Conservation (phyloP, 2,113 vertebrate species). For the Furnarius figulus region DNA sequence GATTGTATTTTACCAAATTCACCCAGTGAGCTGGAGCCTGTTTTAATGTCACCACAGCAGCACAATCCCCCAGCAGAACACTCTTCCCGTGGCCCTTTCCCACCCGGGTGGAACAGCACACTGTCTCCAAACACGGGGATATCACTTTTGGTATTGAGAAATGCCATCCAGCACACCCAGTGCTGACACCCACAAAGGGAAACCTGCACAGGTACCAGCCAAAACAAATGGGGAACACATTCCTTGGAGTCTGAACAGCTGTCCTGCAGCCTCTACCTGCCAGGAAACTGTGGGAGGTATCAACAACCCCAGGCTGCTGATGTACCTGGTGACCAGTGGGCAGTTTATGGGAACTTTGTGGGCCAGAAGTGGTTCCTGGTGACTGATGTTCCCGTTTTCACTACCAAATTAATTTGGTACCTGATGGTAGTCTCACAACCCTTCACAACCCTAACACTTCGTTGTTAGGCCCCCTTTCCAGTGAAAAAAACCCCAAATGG, state of each 20-base stretch:
- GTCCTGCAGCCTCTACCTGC: not conserved
- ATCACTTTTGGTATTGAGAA: fast-evolving
- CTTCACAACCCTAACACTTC: too few species aligned
- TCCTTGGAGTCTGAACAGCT: not conserved
- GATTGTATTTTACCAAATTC: too few species aligned
- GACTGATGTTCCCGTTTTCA: not conserved
- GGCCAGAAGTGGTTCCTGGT: not conserved
- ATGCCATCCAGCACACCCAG: not conserved
- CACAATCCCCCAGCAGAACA: fast-evolving
- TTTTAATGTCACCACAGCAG: fast-evolving
- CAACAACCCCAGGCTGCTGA: not conserved
- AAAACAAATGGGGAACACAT: fast-evolving
- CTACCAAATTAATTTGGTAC: not conserved
- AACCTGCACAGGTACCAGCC: not conserved
- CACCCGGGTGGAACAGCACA: fast-evolving
- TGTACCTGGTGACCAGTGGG: fast-evolving
- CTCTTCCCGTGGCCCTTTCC: not conserved
- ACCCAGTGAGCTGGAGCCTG: not conserved
- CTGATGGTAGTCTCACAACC: not conserved
- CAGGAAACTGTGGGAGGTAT: fast-evolving
- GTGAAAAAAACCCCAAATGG: not conserved
- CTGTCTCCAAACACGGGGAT: not conserved
- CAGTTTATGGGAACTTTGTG: not conserved
- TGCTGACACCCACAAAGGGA: not conserved
- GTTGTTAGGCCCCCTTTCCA: not conserved